These are phyloP conservation scores for Cryptomyrus ogoouensis DNA, from an alignment of 2,113 vertebrate genomes.

Conservation along the genomic window DNA sequence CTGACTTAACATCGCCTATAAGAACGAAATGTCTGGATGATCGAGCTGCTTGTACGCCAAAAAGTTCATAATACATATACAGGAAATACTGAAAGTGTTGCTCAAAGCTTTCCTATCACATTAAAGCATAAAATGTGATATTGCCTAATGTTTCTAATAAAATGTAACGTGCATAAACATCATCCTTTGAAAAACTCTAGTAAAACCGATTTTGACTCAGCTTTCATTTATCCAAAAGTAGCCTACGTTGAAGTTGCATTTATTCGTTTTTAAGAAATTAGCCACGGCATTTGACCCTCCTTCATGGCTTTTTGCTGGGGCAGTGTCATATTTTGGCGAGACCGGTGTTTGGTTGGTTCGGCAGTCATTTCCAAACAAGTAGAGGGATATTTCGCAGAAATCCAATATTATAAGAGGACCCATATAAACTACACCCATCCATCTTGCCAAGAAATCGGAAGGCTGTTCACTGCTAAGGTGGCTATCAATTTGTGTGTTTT, in stretches of 20 bases:
- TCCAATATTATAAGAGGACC: neutral
- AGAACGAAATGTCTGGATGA: neutral
- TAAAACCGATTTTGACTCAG: neutral
- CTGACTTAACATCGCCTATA: neutral
- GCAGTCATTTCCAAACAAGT: neutral
- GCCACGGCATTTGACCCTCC: neutral
- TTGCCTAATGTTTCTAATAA: neutral
- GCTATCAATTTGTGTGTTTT: neutral
- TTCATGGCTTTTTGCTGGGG: neutral
- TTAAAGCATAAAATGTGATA: neutral
- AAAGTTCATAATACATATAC: neutral
- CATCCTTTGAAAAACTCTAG: neutral
- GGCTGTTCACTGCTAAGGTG: neutral
- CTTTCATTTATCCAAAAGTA: neutral
- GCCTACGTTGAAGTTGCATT: neutral
- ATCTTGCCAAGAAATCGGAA: neutral
- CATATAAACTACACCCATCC: neutral
- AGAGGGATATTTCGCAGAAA: neutral
- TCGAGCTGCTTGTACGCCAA: neutral
- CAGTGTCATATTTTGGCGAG: neutral
- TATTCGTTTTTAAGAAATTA: neutral
- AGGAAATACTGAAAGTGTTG: neutral
- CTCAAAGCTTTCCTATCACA: neutral
- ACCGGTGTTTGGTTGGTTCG: neutral
- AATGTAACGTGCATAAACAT: neutral